Evolutionary conservation across 1,140 invertebrate species (phyloP), one percentile per base, ranked within the genome.

Genomic region (Ganaspis sp.): DNA sequence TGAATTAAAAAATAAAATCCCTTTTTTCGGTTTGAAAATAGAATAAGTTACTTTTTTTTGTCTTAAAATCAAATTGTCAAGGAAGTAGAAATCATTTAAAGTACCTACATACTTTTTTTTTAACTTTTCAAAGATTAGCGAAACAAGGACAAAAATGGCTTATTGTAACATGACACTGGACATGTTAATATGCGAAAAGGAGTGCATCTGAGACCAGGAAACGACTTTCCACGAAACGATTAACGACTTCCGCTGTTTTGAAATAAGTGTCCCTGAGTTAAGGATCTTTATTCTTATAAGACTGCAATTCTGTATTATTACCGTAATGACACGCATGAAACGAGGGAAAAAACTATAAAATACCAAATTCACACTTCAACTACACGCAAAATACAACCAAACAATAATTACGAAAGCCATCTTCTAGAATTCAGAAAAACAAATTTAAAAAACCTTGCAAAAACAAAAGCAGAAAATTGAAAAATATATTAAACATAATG

Each of bases 201-300:
- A 77, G 69, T 71, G 80, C 74, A 70, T 69, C 70, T 73, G 17
- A 49, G 17, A 49, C 45, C 15, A 79, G 79, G 78, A 86, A 86
- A 84, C 77, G 64, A 82, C 78, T 86, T 87, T 85, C 86, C 79
- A 77, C 84, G 83, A 84, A 86, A 69, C 86, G 83, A 86, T 87
- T 87, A 87, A 70, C 71, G 78, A 72, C 82, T 86, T 85, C 83
- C 84, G 84, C 75, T 81, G 78, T 58, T 15, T 58, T 23, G 21
- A 26, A 54, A 73, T 54, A 54, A 54, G 17, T 54, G 19, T 54
- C 53, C 49, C 53, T 54, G 17, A 54, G 53, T 54, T 54, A 23
- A 19, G 53, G 17, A 54, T 54, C 19, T 54, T 54, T 54, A 54
- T 54, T 54, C 53, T 54, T 23, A 54, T 26, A 23, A 54, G 21